Evolutionary conservation across 2,888 invertebrate species (phyloP), one percentile per base, ranked within the genome.

Genomic region (Antitype chi): DNA sequence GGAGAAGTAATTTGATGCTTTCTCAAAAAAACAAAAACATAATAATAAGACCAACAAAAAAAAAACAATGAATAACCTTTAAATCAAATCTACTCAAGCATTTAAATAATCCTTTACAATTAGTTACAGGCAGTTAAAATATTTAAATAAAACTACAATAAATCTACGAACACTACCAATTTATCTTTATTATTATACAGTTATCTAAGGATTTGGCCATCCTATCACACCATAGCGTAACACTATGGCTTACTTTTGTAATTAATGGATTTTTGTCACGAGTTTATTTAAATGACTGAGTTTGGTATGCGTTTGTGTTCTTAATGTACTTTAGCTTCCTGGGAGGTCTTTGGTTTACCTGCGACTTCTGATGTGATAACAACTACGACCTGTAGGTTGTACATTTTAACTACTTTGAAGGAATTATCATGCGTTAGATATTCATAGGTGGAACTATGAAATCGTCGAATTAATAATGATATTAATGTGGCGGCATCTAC

Each of bases 131-230:
- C 88, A 90, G 92, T 92, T 81, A 81, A 68, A 74, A 84, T 74
- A 89, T 89, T 91, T 88, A 88, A 91, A 87, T 85, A 90, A 92
- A 93, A 52, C 59, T 47, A 17, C 13, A 57, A 75, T 93, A 91
- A 93, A 93, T 93, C 93, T 89, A 90, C 87, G 89, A 87, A 76
- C 80, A 76, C 75, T 72, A 78, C 81, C 80, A 87, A 90, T 88
- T 91, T 90, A 91, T 93, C 91, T 92, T 91, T 90, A 92, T 93
- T 92, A 93, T 89, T 88, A 90, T 87, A 87, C 88, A 85, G 81
- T 87, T 88, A 90, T 88, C 85, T 85, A 74, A 82, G 81, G 74
- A 80, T 79, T 79, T 76, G 69, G 81, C 76, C 83, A 73, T 66
- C 38, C 71, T 72, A 78, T 87, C 78, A 88, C 85, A 88, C 83